Evolutionary conservation across 1,140 invertebrate species (phyloP), one percentile per base, ranked within the genome.

Genomic region (Orius insidiosus): DNA sequence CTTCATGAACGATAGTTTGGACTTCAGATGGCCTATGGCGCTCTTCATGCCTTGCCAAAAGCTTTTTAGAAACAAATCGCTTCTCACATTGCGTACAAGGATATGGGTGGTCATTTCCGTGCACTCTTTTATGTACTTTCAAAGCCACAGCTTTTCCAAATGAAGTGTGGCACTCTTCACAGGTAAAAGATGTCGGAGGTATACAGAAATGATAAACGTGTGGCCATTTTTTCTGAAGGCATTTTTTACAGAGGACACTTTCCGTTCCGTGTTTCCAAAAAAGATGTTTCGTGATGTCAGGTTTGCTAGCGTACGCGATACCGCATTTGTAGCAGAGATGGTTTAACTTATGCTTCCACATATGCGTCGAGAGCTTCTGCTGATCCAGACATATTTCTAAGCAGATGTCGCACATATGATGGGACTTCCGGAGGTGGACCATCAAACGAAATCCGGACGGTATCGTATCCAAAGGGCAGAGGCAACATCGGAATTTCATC

Each of bases 251-350:
- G 3, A 78, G 61, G 2, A 82, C 75, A 64, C 83, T 85, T 58
- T 87, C 83, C 3, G 83, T 87, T 9, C 83, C 83, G 60, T 89
- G 84, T 59, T 89, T 88, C 85, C 84, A 89, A 59, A 85, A 86
- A 33, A 87, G 62, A 67, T 89, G 84, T 56, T 83, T 84, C 31
- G 77, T 84, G 41, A 87, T 86, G 55, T 86, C 82, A 33, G 76
- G 76, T 60, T 86, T 85, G 60, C 85, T 85, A 43, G 80, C 69
- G 59, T 87, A 88, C 3, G 83, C 74, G 51, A 87, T 82, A 16
- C 77, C 78, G 62, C 84, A 87, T 33, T 80, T 72, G 60, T 85
- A 86, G 59, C 85, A 88, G 13, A 85, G 60, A 62, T 87, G 82
- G 61, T 84, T 71, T 19, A 87, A 60, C 60, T 86, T 87, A 58